phyloP scores from a whole-genome alignment of 2,113 vertebrate genomes.

The Glaucomys volans region DNA sequence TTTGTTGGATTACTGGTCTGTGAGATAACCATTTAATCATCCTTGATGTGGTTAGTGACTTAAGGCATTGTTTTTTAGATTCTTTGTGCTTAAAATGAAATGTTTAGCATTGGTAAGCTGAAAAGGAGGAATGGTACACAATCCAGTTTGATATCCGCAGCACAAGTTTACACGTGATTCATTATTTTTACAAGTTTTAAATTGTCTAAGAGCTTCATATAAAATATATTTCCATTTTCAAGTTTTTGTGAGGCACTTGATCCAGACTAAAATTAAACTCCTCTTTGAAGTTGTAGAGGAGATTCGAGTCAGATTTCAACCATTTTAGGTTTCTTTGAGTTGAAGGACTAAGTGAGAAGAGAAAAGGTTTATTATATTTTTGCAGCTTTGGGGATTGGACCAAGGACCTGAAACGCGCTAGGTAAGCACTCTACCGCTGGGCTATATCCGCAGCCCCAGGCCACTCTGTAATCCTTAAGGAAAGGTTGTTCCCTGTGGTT shows the following conservation, averaged over 20 bases:
- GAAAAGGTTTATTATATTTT: not conserved
- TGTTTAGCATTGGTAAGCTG: not conserved
- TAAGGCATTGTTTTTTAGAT: not conserved
- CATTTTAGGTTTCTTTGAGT: not conserved
- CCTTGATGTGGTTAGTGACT: not conserved
- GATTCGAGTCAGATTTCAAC: not conserved
- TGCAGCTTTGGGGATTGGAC: not conserved
- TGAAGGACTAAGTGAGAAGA: not conserved
- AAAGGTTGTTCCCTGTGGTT: not conserved
- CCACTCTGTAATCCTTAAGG: not conserved
- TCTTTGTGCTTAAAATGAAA: not conserved
- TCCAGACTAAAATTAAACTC: conserved; percentile 24
- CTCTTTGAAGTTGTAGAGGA: not conserved
- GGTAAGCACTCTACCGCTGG: not conserved
- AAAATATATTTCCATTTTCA: not conserved
- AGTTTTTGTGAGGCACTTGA: not conserved
- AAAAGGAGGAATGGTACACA: too few species aligned
- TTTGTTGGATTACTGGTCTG: not conserved
- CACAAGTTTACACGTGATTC: not conserved
- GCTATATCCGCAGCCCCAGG: not conserved
- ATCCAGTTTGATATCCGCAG: not conserved
- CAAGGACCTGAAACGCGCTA: not conserved
- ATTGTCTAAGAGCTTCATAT: not conserved
- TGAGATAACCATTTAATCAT: not conserved
- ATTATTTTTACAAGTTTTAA: not conserved